Base-by-base conservation (phyloP, 92 coral and sea anemone genomes). In the Anthopleura xanthogrammica region DNA sequence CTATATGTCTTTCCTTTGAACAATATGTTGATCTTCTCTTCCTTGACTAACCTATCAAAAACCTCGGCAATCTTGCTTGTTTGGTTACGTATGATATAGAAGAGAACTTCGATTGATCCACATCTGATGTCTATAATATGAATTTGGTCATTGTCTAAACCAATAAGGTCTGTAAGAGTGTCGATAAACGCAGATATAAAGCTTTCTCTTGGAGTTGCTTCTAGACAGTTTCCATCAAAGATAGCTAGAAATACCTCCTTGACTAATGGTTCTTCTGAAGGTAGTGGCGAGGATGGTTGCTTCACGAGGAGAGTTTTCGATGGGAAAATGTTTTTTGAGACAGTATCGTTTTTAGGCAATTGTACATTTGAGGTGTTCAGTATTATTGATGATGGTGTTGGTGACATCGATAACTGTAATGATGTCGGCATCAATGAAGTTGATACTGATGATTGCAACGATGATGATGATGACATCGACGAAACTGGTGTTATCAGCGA, bases 21-120 rank as follows among this genome's bases (percentile, higher is more conserved):
- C 5, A 60, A 52, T 9, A 91, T 58, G 41, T 82, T 75, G 13
- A 93, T 70, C 7, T 88, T 79, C 20, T 76, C 81, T 57, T 82
- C 83, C n/a, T 80, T 65, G 22, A 91, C 83, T 66, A 80, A 60
- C 6, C 23, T 60, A 79, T 76, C 75, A 22, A 93, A 91, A 55
- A 82, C 64, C 29, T 55, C 87, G 39, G 86, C 79, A 20, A 86
- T 65, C 72, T 93, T 87, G 52, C 75, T 75, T 4, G 52, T 58
- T 64, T 55, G 80, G 36, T 86, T 77, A 29, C 77, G 65, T 81
- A 57, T 83, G 41, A 93, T 46, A 3, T 90, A 77, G 57, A 93
- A 92, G n/a, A 73, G 24, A 11, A 93, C 95, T 23, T 77, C 71
- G 16, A 87, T 79, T 13, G 95, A 91, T 52, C 98, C 98, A 54